Conservation (phyloP, 2,797 vertebrate species). For the Labroides dimidiatus region DNA sequence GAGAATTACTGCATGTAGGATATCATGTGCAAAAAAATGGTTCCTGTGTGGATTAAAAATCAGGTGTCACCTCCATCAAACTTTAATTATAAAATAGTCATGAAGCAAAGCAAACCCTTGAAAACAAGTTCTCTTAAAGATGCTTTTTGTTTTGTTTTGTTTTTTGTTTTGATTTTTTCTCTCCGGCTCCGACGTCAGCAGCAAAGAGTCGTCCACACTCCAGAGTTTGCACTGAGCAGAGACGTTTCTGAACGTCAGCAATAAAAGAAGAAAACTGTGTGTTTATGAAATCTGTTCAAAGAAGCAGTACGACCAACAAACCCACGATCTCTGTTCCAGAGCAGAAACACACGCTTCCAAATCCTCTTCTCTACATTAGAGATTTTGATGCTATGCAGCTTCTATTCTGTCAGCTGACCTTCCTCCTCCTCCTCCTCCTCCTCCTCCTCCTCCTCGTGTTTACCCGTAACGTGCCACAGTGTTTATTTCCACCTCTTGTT, state of each 20-base stretch:
- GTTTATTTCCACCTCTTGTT: neutral
- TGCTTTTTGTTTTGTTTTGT: too few species aligned
- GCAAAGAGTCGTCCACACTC: neutral
- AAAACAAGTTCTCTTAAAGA: too few species aligned
- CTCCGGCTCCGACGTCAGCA: slow-evolving; percentile 1
- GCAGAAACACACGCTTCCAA: slow-evolving; percentile 8
- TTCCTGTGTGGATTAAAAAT: too few species aligned
- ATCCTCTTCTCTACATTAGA: slow-evolving; percentile 72
- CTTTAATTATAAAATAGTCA: too few species aligned
- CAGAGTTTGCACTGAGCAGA: neutral
- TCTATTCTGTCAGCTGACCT: slow-evolving; percentile 33
- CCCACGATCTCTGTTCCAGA: slow-evolving; percentile 3
- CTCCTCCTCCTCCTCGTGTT: slow-evolving; percentile 2
- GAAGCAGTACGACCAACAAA: neutral
- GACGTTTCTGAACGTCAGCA: neutral
- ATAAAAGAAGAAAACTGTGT: neutral
- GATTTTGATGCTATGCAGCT: slow-evolving; percentile 65
- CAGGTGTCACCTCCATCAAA: too few species aligned
- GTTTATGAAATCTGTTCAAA: neutral
- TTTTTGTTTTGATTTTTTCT: neutral
- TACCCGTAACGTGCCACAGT: slow-evolving; percentile 39
- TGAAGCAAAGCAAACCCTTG: too few species aligned
- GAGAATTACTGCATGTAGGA: too few species aligned
- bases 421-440: slow-evolving; percentile 13
- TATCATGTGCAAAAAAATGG: too few species aligned